These are phyloP conservation scores for Melieria crassipennis DNA, from an alignment of 2,888 invertebrate genomes.

Conservation along the genomic window DNA sequence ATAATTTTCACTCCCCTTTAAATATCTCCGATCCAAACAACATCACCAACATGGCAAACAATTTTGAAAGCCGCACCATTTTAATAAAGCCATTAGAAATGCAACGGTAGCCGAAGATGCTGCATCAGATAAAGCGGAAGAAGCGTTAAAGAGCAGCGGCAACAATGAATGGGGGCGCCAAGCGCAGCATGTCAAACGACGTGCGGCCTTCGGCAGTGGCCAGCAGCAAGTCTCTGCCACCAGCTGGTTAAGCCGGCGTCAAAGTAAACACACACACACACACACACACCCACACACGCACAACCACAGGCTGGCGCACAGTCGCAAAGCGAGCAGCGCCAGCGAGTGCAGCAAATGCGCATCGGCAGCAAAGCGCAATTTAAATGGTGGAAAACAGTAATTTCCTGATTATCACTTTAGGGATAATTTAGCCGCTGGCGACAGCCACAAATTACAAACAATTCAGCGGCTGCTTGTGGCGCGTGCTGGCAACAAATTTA, in stretches of 20 bases:
- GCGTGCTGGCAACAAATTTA: constrained; percentile 31
- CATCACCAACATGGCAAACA: no score
- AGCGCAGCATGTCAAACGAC: neutral
- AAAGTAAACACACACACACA: constrained; percentile 3
- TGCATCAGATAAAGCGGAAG: constrained; percentile 4
- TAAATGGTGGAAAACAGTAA: constrained; percentile 35
- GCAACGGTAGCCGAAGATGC: constrained; percentile 2
- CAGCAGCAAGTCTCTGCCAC: constrained; percentile 4
- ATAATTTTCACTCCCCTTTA: no score
- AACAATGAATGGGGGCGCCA: neutral
- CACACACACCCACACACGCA: neutral
- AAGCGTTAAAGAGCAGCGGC: neutral
- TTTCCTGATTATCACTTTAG: constrained; percentile 64
- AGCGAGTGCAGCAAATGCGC: constrained; percentile 6
- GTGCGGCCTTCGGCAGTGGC: neutral
- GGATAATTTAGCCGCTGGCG: constrained; percentile 47
- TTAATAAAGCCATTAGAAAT: constrained; percentile 22
- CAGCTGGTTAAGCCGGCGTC: constrained; percentile 20
- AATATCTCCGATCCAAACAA: no score
- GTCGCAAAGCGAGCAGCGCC: constrained; percentile 4
- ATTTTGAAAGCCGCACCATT: neutral
- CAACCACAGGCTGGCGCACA: constrained; percentile 7
- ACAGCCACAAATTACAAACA: constrained; percentile 35
- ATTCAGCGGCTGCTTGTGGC: constrained; percentile 38
- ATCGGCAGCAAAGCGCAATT: neutral